Evolutionary conservation across 2,888 invertebrate genomes (phyloP), one percentile per base, ranked within the genome.

Genomic region (Cactoblastis cactorum): DNA sequence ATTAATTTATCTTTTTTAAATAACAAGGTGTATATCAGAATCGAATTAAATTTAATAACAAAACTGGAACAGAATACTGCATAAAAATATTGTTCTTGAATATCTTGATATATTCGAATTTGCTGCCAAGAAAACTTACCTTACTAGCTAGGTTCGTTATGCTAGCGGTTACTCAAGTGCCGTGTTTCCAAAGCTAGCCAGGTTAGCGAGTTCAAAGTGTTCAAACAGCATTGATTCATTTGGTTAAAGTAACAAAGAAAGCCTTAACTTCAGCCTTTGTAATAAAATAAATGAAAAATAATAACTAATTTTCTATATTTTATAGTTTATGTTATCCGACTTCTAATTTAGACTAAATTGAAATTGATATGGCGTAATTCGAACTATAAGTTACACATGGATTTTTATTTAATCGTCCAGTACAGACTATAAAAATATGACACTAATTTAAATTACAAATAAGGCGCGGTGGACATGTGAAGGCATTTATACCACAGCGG

Each of bases 401-500:
- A 35, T 12, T 12, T 41, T 24, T 24, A 24, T 43, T 43, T 28
- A 15, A 9, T 46, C 19, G 14, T 34, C 18, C 34, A 35, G 9
- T 35, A 18, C 22, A 1, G 22, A 74, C 76, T 69, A 80, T 83
- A 80, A 81, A 83, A 72, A 78, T 74, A 71, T 64, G 68, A 72
- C 73, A 68, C 73, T 71, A 77, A 81, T 79, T 77, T 71, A 80
- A 83, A 84, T 77, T 77, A 71, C 84, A 80, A 82, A 84, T 79
- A 80, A 72, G 69, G 56, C 61, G 63, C 71, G 69, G 72, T 69
- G 69, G 73, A 69, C 72, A 75, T 78, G 80, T 79, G 79, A 83
- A 80, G 87, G 86, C 76, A 86, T 87, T 86, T 57, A 82, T 85
- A 81, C 87, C 86, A 80, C 82, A 83, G 75, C 66, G 63, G 81